Evolutionary conservation across 2,797 vertebrate species (phyloP).

Genomic region (Aratinga solstitialis): DNA sequence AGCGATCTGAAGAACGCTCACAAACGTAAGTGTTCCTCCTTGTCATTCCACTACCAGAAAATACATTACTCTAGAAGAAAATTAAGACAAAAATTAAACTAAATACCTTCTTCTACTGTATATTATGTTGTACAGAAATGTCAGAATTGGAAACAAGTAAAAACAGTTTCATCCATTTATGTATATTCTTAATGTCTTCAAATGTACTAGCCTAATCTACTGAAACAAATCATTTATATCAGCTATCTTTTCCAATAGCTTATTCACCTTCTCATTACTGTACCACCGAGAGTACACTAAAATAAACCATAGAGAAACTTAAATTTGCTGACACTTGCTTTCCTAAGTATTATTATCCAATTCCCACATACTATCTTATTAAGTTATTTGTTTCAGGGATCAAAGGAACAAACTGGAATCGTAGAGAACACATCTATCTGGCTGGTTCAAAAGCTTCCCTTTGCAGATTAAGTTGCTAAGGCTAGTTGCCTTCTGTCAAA

Average conservation of each 20-base stretch:
- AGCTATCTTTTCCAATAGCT: not conserved
- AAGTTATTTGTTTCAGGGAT: not conserved
- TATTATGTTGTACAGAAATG: not conserved
- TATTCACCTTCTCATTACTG: not conserved
- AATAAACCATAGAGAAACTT: not conserved
- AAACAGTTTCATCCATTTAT: not conserved
- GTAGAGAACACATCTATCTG: not conserved
- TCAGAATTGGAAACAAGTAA: not conserved
- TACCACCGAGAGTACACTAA: not conserved
- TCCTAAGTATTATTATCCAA: not conserved
- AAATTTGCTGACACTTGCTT: not conserved
- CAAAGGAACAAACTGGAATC: not conserved
- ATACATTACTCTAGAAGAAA: slow-evolving; percentile 76
- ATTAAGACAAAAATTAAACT: not conserved
- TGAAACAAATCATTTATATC: not conserved
- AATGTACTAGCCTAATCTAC: not conserved
- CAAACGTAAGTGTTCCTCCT: slow-evolving; percentile 93
- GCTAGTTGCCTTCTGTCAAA: not conserved
- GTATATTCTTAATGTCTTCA: not conserved
- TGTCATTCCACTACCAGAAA: slow-evolving; percentile 88
- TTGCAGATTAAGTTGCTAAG: not conserved
- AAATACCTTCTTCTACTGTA: not conserved
- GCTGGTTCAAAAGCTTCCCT: not conserved
- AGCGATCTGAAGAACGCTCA: slow-evolving; percentile 90
- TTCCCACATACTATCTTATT: not conserved